These are phyloP conservation scores for Pipistrellus nathusii DNA, from an alignment of 2,797 vertebrate species.

Conservation along the genomic window DNA sequence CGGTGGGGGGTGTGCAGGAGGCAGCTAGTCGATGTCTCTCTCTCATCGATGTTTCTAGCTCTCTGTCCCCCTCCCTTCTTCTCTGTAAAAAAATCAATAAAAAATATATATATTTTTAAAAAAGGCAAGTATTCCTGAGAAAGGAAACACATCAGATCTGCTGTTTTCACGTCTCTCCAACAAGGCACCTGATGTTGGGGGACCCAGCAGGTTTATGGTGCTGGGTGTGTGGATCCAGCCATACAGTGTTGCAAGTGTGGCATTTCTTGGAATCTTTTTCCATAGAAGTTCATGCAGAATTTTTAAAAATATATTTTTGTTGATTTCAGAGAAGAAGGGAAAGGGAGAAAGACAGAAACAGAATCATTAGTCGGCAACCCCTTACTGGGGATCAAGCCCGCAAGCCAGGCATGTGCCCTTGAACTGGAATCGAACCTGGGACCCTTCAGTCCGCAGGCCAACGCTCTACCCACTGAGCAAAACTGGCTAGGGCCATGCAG, in stretches of 20 bases:
- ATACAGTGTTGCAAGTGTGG: neutral
- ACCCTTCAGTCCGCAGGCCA: neutral
- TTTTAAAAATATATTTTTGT: neutral
- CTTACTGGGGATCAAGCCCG: too few species aligned
- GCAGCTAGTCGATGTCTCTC: too few species aligned
- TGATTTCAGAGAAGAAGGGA: too few species aligned
- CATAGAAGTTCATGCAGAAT: neutral
- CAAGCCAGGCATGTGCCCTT: too few species aligned
- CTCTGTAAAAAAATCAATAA: too few species aligned
- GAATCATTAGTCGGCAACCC: too few species aligned
- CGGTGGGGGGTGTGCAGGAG: too few species aligned
- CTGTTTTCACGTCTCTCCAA: neutral
- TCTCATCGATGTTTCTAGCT: too few species aligned
- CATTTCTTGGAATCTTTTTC: neutral
- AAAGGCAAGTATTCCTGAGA: neutral
- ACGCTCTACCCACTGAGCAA: neutral
- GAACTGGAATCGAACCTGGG: neutral
- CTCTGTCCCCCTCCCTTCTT: too few species aligned
- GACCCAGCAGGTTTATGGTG: rapidly evolving
- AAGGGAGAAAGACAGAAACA: too few species aligned
- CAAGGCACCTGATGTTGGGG: neutral
- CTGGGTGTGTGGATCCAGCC: neutral
- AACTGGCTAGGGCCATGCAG: neutral
- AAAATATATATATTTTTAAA: neutral
- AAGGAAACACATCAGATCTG: neutral